Evolutionary conservation across 23 tunicate species (phyloP), one percentile per base, ranked within the genome.

Genomic region (Trididemnum nubilum): DNA sequence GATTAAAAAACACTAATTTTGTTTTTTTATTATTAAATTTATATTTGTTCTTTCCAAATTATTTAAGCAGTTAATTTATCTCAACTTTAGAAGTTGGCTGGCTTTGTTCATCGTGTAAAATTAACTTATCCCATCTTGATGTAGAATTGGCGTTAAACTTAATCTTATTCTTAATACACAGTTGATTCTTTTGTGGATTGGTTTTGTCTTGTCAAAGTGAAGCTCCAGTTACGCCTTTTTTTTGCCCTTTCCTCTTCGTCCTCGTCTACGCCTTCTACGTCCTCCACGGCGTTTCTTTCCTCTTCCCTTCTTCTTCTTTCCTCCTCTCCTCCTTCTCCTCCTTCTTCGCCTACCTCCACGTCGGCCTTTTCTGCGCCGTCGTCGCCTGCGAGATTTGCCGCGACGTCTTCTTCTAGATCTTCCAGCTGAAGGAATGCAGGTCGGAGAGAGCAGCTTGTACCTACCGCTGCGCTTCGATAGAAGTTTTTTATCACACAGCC

Each of bases 401-500:
- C 37, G 38, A 31, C 38, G 7, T 32, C 74, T 15, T 37, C 24
- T 38, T 73, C 79, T 40, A 2, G 12, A 36, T 73, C 79, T 73
- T 7, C 61, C 33, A 19, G 31, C 61, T 12, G 60, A 22, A 7
- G 59, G 59, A 2, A 26, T 24, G 23, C 19, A 12, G 7, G 23
- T 2, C 2, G 59, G 79, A 2, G 59, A 9, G 5, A 12, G 27
- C 4, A 39, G n/a, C 38, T 76, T 85, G 37, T 86, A 71, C 22
- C 83, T 52, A 29, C 51, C 79, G 2, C 89, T 81, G 24, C 58
- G 37, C 57, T 71, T 85, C 3, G 79, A 0, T 0, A 91, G 60
- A 31, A 85, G 87, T 26, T 72, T 79, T 60, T 91, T 91, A 34
- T 29, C 21, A 9, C 52, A 35, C 0, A 91, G 72, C 97, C 97